Percentiles rank a stretch among this genome's conserved stretches.
Conservation (phyloP, 2,888 invertebrate species). For the Aporophyla nigra region DNA sequence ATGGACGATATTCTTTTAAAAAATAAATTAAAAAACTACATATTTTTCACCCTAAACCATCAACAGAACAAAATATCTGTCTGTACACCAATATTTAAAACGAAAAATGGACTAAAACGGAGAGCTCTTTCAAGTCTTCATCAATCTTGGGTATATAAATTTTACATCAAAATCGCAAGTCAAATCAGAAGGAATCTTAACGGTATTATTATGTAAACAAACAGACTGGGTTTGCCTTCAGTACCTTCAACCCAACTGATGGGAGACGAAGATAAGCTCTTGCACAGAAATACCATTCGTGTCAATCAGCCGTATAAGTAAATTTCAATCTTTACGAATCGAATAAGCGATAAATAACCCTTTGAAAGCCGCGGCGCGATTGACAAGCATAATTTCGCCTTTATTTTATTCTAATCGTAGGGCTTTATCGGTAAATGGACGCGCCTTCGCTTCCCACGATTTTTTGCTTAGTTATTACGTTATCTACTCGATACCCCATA, state of each 20-base stretch:
- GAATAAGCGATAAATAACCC: constrained; percentile 63
- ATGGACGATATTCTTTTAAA: accelerated
- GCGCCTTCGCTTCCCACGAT: constrained; percentile 42
- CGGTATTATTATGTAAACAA: constrained; percentile 67
- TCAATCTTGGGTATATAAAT: background rate
- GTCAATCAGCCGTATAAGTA: constrained; percentile 67
- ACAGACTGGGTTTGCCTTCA: constrained; percentile 50
- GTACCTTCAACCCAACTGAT: constrained; percentile 59
- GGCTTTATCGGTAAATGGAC: constrained; percentile 39
- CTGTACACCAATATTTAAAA: background rate
- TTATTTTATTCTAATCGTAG: constrained; percentile 55
- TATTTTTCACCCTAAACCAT: background rate
- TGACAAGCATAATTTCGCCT: constrained; percentile 59
- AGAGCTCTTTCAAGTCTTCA: background rate
- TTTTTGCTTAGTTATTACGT: constrained; percentile 35
- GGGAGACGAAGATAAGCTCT: constrained; percentile 60
- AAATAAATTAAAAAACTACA: background rate
- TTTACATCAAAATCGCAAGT: constrained; percentile 48
- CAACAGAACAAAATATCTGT: background rate
- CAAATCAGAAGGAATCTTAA: constrained; percentile 56
- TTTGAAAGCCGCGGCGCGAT: constrained; percentile 50
- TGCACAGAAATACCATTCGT: constrained; percentile 62
- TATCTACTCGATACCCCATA: constrained; percentile 40
- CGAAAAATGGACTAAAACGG: background rate
- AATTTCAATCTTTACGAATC: constrained; percentile 63